phyloP scores from a whole-genome alignment of 2,797 vertebrate genomes.

The Sebastes trivittatus region DNA sequence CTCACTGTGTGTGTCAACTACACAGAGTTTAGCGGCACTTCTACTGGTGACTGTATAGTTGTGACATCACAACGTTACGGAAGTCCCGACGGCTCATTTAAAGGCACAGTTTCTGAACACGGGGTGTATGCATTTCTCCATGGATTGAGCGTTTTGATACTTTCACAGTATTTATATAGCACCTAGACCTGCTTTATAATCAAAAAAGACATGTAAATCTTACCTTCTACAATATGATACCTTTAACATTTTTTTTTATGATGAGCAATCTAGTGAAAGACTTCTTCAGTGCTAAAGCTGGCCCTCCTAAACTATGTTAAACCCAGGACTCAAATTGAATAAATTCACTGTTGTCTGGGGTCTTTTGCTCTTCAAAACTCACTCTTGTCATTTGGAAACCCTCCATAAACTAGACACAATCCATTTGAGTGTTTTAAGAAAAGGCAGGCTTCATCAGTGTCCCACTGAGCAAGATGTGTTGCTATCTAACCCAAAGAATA shows the following conservation, averaged over 20 bases:
- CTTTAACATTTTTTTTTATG: constrained; percentile 9
- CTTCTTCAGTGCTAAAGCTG: not conserved
- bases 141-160: too few species aligned
- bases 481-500: constrained; percentile 34
- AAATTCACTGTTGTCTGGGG: constrained; percentile 23
- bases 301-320: constrained; percentile 18
- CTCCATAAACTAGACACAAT: constrained; percentile 47
- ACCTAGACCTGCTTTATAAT: too few species aligned
- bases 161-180: too few species aligned
- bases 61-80: too few species aligned
- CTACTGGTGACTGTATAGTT: too few species aligned
- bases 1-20: too few species aligned
- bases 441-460: constrained; percentile 24
- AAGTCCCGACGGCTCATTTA: too few species aligned
- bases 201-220: too few species aligned
- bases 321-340: constrained; percentile 23
- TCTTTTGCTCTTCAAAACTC: constrained; percentile 18
- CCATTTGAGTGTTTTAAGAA: constrained; percentile 39
- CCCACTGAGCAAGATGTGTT: constrained; percentile 33
- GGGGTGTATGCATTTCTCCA: too few species aligned
- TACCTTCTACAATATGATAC: too few species aligned
- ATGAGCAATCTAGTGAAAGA: constrained; percentile 17
- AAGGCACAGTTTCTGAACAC: too few species aligned
- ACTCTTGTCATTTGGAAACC: constrained; percentile 42
- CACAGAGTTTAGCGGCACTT: too few species aligned